Evolutionary conservation across 37 sponge, comb jelly and placozoan species (phyloP).

Genomic region (Theonella swinhoei): DNA sequence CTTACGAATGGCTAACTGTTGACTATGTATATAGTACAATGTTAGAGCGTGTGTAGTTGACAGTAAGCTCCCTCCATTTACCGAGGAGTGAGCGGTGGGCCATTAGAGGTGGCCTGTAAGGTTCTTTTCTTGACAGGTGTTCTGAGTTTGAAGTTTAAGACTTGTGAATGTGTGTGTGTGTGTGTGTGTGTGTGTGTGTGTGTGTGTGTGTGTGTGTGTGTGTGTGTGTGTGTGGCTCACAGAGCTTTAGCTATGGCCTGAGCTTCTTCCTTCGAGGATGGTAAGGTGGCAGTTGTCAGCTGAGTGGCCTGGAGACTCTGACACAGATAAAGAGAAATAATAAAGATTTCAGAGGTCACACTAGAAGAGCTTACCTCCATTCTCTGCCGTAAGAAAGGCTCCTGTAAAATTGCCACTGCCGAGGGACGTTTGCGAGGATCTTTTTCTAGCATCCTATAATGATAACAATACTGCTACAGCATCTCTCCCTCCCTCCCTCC

Average conservation of each 20-base stretch:
- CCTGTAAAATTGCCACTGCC: constrained; percentile 83
- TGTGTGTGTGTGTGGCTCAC: constrained; percentile 40
- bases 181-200: not conserved
- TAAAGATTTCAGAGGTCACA: not conserved
- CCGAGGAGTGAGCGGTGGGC: not conserved
- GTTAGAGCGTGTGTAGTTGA: no score
- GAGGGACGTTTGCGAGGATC: constrained; percentile 82
- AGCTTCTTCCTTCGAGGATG: constrained; percentile 37
- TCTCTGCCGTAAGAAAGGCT: constrained; percentile 74
- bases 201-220: not conserved
- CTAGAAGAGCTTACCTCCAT: constrained; percentile 76
- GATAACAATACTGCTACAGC: no score
- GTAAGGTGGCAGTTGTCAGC: not conserved
- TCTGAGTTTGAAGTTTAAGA: constrained; percentile 4
- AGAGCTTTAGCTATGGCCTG: constrained; percentile 79
- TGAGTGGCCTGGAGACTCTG: constrained; percentile 61
- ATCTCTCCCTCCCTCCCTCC: no score
- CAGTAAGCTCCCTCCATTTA: no score
- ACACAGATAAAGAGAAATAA: not conserved
- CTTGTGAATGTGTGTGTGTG: not conserved
- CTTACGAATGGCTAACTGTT: constrained; percentile 58
- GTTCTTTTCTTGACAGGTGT: constrained; percentile 60
- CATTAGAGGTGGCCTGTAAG: constrained; percentile 42
- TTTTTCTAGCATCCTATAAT: constrained; percentile 86
- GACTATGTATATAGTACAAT: constrained; percentile 20